Evolutionary conservation across 2,888 invertebrate species (phyloP).

Genomic region (Dolomedes plantarius): DNA sequence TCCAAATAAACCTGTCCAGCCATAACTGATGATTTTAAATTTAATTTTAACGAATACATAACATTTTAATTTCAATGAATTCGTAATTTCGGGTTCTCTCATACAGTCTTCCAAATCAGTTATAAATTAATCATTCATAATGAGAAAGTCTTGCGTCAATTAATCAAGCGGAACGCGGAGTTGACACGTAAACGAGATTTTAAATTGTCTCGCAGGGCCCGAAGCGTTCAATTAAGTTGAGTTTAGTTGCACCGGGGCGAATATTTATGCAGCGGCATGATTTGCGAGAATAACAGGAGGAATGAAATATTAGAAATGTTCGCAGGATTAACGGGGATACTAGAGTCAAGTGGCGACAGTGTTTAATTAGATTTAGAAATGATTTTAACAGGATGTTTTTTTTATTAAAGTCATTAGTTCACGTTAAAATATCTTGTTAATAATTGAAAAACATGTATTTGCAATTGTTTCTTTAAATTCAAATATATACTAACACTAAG

Average conservation of each 20-base stretch:
- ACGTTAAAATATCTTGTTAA: too few species aligned
- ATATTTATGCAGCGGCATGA: conserved; percentile 1
- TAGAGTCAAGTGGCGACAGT: neutral
- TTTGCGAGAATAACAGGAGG: neutral
- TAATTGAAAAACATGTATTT: too few species aligned
- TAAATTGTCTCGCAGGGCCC: neutral
- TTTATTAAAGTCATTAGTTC: too few species aligned
- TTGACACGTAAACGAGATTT: conserved; percentile 14
- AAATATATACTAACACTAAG: too few species aligned
- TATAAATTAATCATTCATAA: conserved; percentile 12
- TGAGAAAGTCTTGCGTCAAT: conserved; percentile 16
- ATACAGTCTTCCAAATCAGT: neutral
- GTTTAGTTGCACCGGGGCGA: neutral
- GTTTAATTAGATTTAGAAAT: neutral
- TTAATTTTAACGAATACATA: neutral
- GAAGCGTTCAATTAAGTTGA: conserved; percentile 14
- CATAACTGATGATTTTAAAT: too few species aligned
- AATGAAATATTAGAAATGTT: conserved; percentile 6
- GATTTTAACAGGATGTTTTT: neutral
- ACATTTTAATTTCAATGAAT: conserved; percentile 5
- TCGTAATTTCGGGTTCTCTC: neutral
- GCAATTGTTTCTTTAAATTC: too few species aligned
- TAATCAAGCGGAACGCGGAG: neutral
- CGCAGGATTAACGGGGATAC: neutral
- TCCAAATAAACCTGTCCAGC: too few species aligned